phyloP scores from a whole-genome alignment of 2,888 invertebrate genomes.

The Periphyllus acericola region DNA sequence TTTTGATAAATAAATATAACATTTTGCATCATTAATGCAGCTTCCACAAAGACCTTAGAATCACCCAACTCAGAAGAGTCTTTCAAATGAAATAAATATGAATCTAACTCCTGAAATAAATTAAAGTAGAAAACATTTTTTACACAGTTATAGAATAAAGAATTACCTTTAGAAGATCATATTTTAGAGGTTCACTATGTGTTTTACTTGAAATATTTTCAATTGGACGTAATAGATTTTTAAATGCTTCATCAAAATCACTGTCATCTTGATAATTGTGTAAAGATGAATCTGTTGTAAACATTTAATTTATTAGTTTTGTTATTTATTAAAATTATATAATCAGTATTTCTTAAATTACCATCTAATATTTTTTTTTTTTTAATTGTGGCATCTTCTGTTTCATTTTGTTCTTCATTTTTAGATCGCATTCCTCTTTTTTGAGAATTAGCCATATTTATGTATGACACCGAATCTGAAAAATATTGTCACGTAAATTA shows the following conservation, averaged over 20 bases:
- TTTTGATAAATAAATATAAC: conserved; percentile 77
- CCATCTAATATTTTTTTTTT: not conserved
- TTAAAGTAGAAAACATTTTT: not conserved
- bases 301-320: not conserved
- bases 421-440: not conserved
- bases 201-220: conserved; percentile 25
- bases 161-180: conserved; percentile 32
- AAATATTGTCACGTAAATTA: too few species aligned
- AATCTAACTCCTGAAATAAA: conserved; percentile 53
- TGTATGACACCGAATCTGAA: too few species aligned
- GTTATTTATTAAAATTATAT: not conserved
- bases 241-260: conserved; percentile 53
- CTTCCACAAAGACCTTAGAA: conserved; percentile 77
- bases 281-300: not conserved
- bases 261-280: conserved; percentile 39
- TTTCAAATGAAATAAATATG: conserved; percentile 47
- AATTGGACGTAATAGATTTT: conserved; percentile 41
- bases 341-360: not conserved
- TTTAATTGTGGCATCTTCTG: not conserved
- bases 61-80: not conserved
- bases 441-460: not conserved
- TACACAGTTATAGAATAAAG: not conserved
- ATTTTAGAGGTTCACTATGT: conserved; percentile 18
- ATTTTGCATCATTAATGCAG: conserved; percentile 81
- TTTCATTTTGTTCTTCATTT: not conserved